Evolutionary conservation across 2,888 invertebrate species (phyloP), one percentile per base, ranked within the genome.

Genomic region (Operophtera brumata): DNA sequence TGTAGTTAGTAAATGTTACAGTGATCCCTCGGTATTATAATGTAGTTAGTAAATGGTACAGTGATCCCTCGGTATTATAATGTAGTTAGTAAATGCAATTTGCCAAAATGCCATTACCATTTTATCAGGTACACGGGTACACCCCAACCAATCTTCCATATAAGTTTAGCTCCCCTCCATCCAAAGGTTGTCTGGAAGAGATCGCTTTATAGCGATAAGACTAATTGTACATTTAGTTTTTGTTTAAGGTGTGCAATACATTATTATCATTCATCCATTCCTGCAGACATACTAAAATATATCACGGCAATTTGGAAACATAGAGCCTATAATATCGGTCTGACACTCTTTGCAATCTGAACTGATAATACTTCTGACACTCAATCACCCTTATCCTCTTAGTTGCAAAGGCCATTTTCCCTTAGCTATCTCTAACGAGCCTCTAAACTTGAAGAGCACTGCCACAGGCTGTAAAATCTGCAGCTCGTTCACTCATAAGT

Each of bases 391-490:
- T 53, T 57, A 57, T 52, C 57, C 46, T 14, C 14, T 26, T 40
- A 11, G 39, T 30, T 44, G 25, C 37, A 59, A 51, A 41, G 44
- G 12, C 36, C 41, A 53, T 53, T 55, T 53, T 55, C 34, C 34
- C 14, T 37, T 43, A 53, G 39, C 55, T 49, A 53, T 53, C 53
- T 49, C 25, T 45, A 55, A 59, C 55, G 55, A 59, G 52, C 41
- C 48, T 52, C 40, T 57, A 52, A 57, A 48, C 32, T 48, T 52
- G 52, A 49, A 57, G 57, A 45, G 52, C 7, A 25, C 7, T 36
- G 52, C 1, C 45, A 37, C 44, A 57, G 52, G 6, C 12, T 2
- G 1, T 1, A 1, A 30, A 30, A 1, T 2, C 12, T 26, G 47
- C 25, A 47, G 47, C 50, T 47, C 6, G 20, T 26, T 41, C 10